These are phyloP conservation scores for Drosophila helvetica DNA, from an alignment of 2,888 invertebrate species.

Conservation along the genomic window DNA sequence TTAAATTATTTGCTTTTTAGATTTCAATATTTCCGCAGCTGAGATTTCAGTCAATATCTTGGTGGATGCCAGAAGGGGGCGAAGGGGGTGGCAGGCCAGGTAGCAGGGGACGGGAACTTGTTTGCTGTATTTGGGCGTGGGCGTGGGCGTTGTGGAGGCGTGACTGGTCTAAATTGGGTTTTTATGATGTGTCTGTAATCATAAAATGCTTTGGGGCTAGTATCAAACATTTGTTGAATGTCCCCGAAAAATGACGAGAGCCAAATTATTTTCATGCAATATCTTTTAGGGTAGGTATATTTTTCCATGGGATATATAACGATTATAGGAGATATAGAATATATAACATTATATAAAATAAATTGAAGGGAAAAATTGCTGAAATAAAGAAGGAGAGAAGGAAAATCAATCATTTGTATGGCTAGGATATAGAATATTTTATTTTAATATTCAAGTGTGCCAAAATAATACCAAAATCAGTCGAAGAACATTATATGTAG, in stretches of 20 bases:
- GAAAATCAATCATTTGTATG: too few relatives aligned
- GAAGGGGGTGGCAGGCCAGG: not conserved
- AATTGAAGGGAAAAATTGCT: not conserved
- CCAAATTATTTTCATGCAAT: not conserved
- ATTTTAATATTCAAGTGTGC: too few relatives aligned
- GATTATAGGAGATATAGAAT: not conserved
- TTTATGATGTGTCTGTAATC: constrained; percentile 76
- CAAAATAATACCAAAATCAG: too few relatives aligned
- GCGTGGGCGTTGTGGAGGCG: constrained; percentile 19
- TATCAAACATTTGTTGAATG: constrained; percentile 48
- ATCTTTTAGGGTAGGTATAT: not conserved
- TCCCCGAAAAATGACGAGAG: not conserved
- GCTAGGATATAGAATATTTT: not conserved
- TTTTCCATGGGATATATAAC: too few relatives aligned
- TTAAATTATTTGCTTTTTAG: constrained; percentile 81
- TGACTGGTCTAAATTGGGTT: constrained; percentile 68
- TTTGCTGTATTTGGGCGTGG: constrained; percentile 5
- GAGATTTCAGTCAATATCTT: constrained; percentile 73
- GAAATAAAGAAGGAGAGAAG: not conserved
- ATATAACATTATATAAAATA: not conserved
- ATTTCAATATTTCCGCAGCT: constrained; percentile 80
- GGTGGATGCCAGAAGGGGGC: not conserved
- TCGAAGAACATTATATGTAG: not conserved
- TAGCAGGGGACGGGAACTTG: constrained; percentile 10
- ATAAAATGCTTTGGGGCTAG: constrained; percentile 70